Percentiles rank a stretch among this genome's conserved stretches.
Conservation (phyloP, 2,797 vertebrate species). For the Myripristis murdjan region DNA sequence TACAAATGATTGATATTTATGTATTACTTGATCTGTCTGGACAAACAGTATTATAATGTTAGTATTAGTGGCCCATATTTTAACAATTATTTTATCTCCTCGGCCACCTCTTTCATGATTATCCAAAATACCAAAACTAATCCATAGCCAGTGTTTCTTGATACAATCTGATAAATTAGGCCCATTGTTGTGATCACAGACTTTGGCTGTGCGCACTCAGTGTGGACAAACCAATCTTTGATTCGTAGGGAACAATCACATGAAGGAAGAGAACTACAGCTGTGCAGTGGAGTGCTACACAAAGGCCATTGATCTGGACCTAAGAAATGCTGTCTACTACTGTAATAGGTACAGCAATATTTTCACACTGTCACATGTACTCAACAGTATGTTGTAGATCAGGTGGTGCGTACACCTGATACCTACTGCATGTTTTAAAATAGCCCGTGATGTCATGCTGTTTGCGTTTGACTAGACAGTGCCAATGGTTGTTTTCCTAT, state of each 20-base stretch:
- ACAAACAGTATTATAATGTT: no score
- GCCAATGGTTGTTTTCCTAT: neutral
- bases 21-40: neutral
- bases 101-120: neutral
- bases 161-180: no score
- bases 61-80: no score
- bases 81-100: no score
- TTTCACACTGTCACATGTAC: neutral
- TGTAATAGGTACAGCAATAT: conserved; percentile 91
- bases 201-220: no score
- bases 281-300: conserved; percentile 96
- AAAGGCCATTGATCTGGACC: conserved; percentile 94
- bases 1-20: neutral
- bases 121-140: no score
- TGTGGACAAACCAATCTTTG: neutral
- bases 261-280: conserved; percentile 97
- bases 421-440: neutral
- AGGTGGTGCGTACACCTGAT: neutral
- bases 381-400: neutral
- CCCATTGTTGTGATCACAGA: no score
- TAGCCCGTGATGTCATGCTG: neutral
- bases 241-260: conserved; percentile 94
- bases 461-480: no score
- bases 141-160: no score
- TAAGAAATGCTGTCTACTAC: conserved; percentile 96